Evolutionary conservation across 1,140 invertebrate genomes (phyloP).

Genomic region (Caenorhabditis latens): DNA sequence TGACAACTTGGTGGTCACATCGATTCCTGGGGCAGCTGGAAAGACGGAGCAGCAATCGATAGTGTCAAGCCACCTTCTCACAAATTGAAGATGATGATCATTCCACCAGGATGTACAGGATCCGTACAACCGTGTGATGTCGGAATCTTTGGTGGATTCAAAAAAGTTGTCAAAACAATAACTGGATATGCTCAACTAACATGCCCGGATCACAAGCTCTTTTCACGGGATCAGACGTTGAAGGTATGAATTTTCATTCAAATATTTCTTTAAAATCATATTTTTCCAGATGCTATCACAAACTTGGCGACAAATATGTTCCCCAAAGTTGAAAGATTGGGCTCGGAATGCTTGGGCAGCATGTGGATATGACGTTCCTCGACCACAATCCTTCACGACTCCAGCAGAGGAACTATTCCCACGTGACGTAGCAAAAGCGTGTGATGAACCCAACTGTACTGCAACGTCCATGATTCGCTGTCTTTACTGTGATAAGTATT

Average conservation of each 20-base stretch:
- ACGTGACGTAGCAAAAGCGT: background rate
- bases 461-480: background rate
- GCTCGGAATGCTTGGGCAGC: background rate
- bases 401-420: background rate
- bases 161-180: background rate
- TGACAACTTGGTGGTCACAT: background rate
- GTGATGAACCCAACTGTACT: background rate
- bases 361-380: background rate
- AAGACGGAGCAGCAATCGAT: background rate
- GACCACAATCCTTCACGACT: background rate
- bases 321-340: background rate
- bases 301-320: background rate
- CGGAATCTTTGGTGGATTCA: background rate
- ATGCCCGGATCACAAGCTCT: background rate
- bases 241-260: background rate
- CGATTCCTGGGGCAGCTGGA: conserved; percentile 2
- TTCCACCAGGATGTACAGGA: background rate
- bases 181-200: background rate
- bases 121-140: conserved; percentile 6
- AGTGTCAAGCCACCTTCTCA: background rate
- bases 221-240: background rate
- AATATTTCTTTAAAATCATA: background rate
- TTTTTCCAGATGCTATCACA: background rate
- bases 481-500: background rate
- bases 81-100: background rate